Percentiles rank a stretch among this genome's conserved stretches.
phyloP scores from a whole-genome alignment of 2,113 vertebrate genomes.

The Gavia stellata region DNA sequence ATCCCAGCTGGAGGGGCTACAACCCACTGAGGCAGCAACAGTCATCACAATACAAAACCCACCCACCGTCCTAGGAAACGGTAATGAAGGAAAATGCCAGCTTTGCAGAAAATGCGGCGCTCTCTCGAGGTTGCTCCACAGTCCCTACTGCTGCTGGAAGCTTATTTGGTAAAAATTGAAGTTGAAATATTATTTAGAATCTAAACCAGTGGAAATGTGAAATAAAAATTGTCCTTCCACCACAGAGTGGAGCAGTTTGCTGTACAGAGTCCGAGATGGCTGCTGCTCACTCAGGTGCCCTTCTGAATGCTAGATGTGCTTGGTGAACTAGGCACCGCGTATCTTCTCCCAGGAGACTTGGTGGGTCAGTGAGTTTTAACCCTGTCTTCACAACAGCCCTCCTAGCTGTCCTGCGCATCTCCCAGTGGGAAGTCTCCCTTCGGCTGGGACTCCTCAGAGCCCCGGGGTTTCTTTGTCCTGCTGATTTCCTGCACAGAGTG shows the following conservation, averaged over 20 bases:
- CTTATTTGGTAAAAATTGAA: background rate
- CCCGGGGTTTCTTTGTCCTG: background rate
- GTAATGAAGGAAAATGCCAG: background rate
- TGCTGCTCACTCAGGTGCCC: background rate
- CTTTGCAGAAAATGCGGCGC: background rate
- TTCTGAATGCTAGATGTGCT: background rate
- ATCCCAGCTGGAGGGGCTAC: background rate
- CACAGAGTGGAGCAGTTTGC: slow-evolving; percentile 30
- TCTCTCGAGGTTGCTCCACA: background rate
- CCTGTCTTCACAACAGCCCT: background rate
- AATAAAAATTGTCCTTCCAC: slow-evolving; percentile 34
- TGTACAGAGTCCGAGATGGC: background rate
- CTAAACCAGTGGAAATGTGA: background rate
- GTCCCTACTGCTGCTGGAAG: background rate
- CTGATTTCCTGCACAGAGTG: background rate
- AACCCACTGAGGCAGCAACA: background rate
- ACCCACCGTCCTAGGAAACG: background rate
- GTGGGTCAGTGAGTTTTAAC: background rate
- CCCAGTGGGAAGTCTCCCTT: background rate
- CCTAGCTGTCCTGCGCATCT: background rate
- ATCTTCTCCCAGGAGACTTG: background rate
- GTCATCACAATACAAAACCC: background rate
- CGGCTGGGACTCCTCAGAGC: background rate
- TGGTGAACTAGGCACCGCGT: background rate
- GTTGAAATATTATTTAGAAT: slow-evolving; percentile 17